phyloP scores from a whole-genome alignment of 2,888 invertebrate species.

The Acholoe squamosa region DNA sequence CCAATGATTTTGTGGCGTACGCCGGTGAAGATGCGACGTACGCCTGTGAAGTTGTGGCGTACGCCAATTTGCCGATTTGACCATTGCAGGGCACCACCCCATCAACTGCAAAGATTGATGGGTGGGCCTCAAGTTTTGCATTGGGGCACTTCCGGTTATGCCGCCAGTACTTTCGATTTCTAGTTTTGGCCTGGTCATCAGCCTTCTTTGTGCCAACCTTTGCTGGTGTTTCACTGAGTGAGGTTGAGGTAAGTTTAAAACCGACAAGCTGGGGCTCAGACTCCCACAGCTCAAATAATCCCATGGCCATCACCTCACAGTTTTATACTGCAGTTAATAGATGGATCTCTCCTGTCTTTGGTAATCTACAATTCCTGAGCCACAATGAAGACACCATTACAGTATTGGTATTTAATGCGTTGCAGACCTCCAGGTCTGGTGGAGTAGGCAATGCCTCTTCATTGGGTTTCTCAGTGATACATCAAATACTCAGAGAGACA shows the following conservation, averaged over 20 bases:
- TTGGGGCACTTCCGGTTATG: background rate
- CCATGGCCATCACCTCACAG: conserved; percentile 1
- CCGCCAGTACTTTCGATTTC: background rate
- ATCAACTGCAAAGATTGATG: background rate
- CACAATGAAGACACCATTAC: no score
- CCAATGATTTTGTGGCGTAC: background rate
- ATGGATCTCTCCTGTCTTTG: no score
- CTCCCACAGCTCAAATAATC: background rate
- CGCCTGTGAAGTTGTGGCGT: background rate
- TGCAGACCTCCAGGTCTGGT: no score
- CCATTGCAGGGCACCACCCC: background rate
- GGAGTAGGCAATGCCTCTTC: no score
- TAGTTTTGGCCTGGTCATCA: background rate
- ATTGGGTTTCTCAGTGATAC: no score
- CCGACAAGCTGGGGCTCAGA: background rate
- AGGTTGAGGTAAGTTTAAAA: background rate
- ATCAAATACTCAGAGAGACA: no score
- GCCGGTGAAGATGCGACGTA: background rate
- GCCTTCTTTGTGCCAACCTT: background rate
- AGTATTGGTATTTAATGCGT: no score
- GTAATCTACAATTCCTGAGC: no score
- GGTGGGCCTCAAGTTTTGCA: background rate
- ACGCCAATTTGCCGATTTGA: no score
- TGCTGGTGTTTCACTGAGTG: background rate
- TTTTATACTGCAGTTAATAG: no score